Conservation (phyloP, 2,888 invertebrate genomes). For the Petrophora chlorosata region DNA sequence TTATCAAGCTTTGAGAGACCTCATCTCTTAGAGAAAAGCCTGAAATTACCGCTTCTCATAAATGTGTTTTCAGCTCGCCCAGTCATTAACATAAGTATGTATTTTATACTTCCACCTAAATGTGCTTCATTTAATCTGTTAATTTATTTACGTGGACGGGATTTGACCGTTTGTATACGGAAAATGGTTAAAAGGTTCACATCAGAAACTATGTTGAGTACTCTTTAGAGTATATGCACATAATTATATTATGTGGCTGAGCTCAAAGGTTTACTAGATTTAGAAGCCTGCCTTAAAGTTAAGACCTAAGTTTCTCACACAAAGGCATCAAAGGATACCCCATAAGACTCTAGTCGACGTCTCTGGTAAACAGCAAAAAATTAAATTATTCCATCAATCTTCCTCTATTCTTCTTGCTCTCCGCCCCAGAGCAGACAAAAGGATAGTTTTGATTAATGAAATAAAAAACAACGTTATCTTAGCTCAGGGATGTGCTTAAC, state of each 20-base stretch:
- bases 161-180: background rate
- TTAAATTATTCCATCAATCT: no score
- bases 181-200: no score
- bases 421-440: no score
- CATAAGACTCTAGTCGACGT: no score
- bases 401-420: no score
- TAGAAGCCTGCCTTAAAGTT: background rate
- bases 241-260: no score
- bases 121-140: slow-evolving; percentile 8
- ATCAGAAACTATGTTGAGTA: no score
- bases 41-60: background rate
- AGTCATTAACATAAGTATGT: background rate
- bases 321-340: background rate
- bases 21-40: background rate
- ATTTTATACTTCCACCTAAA: slow-evolving; percentile 8
- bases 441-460: no score
- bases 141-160: background rate
- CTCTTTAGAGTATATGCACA: no score
- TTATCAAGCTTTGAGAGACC: background rate
- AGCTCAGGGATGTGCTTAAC: no score
- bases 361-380: no score
- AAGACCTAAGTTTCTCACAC: background rate
- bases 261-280: background rate
- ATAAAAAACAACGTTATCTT: no score
- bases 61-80: slow-evolving; percentile 1